Base-by-base conservation (phyloP, 2,797 vertebrate genomes). In the Valencia hispanica region DNA sequence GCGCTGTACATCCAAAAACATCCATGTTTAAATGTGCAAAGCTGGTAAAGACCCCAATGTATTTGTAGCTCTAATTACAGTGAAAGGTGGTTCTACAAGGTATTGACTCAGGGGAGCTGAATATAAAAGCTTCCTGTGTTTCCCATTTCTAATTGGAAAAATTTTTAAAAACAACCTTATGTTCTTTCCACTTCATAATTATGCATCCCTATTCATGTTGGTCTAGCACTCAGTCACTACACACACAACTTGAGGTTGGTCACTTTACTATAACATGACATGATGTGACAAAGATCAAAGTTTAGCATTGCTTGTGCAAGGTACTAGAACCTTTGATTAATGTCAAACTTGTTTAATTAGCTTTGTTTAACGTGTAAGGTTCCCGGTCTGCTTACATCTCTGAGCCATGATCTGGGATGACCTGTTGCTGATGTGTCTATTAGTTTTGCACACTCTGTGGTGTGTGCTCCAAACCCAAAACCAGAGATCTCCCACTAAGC, bases 401-500 rank as follows among this genome's bases (percentile, higher is more conserved):
- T 79, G 70, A 77, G 70, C 85, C 72, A 3, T 80, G 84, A 88
- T 79, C 80, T 75, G 83, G 73, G 77, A 66, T 85, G 86, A 87
- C 88, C 85, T 72, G 2, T 70, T 27, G 70, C 81, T 83, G 79
- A 74, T 84, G 48, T 68, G 76, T 77, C 75, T 55, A 79, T 88
- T 75, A 69, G 78, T 87, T 79, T 72, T 82, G 79, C 84, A 72
- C 79, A 86, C 83, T 61, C 50, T 15, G 79, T 86, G 66, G 87
- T 85, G 89, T 78, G 4, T 83, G 86, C 53, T 74, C 41, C 72
- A 70, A 9, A 75, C 79, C 65, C 72, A 84, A 47, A n/a, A 85
- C 72, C 74, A 65, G 57, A 8, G 17, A 74, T 85, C 59, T 72
- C 82, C 87, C 85, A 87, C 89, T 84, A 87, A 50, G 86, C 81